A percentile compares a stretch with the other conserved stretches of the same genome.
Conservation (phyloP, 2,797 vertebrate genomes). For the Melanotaenia pygmaea region DNA sequence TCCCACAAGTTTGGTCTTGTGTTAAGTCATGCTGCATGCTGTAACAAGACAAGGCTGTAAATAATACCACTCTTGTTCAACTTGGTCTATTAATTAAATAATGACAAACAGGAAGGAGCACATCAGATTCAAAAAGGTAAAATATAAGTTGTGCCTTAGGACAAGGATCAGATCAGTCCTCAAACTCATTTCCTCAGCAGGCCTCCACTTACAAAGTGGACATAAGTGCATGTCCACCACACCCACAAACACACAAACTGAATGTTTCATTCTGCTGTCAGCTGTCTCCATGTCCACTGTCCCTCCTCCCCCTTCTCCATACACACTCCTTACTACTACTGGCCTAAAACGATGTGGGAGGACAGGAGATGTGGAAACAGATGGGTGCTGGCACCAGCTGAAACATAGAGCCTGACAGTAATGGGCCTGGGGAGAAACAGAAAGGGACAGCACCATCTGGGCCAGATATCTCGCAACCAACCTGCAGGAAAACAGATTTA, state of each 20-base stretch:
- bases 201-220: conserved; percentile 7
- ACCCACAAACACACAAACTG: conserved; percentile 25
- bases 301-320: conserved; percentile 23
- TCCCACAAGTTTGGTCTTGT: background rate
- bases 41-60: conserved; percentile 6
- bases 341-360: conserved; percentile 61
- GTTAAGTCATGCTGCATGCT: background rate
- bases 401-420: conserved; percentile 62
- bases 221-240: conserved; percentile 4
- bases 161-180: background rate
- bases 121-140: conserved; percentile 15
- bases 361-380: conserved; percentile 63
- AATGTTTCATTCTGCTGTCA: conserved; percentile 49
- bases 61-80: conserved; percentile 7
- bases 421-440: conserved; percentile 55
- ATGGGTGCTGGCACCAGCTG: conserved; percentile 62
- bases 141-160: background rate
- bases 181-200: background rate
- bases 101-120: background rate
- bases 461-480: conserved; percentile 30
- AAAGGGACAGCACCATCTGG: conserved; percentile 56
- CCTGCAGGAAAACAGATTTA: conserved; percentile 51
- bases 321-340: conserved; percentile 38
- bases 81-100: background rate
- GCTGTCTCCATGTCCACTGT: conserved; percentile 41